Evolutionary conservation across 2,113 vertebrate species (phyloP).

Genomic region (Ceyx melanurus): DNA sequence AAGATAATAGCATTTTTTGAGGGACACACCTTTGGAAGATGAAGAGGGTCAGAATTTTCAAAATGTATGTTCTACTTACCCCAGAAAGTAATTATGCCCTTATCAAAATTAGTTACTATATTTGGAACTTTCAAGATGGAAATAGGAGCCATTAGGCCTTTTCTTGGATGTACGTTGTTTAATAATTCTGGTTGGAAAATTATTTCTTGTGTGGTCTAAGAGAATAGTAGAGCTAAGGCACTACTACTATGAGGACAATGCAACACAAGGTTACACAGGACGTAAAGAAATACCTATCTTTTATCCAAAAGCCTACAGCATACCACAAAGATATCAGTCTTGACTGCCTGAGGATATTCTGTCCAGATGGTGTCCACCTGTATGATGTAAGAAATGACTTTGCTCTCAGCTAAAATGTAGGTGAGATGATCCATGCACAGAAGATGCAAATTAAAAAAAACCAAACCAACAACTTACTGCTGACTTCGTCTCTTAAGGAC

Average conservation of each 20-base stretch:
- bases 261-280: conserved; percentile 18
- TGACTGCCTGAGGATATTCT: conserved; percentile 12
- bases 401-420: conserved; percentile 27
- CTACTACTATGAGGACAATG: background rate
- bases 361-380: conserved; percentile 64
- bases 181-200: conserved; percentile 2
- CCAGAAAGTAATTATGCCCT: conserved; percentile 34
- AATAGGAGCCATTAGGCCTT: background rate
- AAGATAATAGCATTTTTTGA: background rate
- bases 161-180: background rate
- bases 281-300: conserved; percentile 25
- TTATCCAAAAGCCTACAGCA: conserved; percentile 34
- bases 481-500: conserved; percentile 42
- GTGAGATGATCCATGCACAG: conserved; percentile 30
- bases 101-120: conserved; percentile 51
- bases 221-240: background rate
- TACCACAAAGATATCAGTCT: conserved; percentile 15
- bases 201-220: background rate
- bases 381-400: conserved; percentile 1
- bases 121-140: background rate
- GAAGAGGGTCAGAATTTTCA: conserved; percentile 4
- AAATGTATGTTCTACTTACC: conserved; percentile 36
- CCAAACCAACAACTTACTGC: background rate
- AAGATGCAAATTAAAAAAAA: background rate
- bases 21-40: background rate